These are phyloP conservation scores for Mustela erminea DNA, from an alignment of 2,797 vertebrate genomes.

Conservation along the genomic window DNA sequence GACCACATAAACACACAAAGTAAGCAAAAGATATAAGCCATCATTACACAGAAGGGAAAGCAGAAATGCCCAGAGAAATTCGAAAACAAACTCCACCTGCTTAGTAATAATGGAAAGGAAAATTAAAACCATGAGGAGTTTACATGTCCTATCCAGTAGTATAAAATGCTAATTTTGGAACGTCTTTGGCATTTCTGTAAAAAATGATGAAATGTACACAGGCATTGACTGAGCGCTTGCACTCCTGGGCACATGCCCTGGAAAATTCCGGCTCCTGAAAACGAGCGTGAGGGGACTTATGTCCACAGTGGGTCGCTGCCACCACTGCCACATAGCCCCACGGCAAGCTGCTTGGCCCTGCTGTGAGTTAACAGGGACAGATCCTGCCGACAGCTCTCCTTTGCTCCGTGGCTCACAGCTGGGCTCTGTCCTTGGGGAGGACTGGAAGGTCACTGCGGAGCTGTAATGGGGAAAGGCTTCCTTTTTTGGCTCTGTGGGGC, in stretches of 20 bases:
- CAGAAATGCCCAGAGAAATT: not conserved
- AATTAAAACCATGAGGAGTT: not conserved
- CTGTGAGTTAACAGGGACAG: fast-evolving
- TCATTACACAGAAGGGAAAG: not conserved
- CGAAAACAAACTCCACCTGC: not conserved
- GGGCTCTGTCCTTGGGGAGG: not conserved
- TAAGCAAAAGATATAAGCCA: not conserved
- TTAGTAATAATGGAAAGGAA: not conserved
- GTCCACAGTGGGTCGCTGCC: not conserved
- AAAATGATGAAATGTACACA: not conserved
- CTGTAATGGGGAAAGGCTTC: not conserved
- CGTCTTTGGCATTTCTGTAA: not conserved
- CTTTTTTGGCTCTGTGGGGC: no score
- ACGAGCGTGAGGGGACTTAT: fast-evolving
- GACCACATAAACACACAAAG: not conserved
- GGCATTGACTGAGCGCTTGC: fast-evolving
- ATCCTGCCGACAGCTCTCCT: not conserved
- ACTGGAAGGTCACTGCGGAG: no score
- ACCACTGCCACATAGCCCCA: fast-evolving
- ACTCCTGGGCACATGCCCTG: not conserved
- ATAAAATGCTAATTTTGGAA: not conserved
- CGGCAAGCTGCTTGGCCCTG: no score
- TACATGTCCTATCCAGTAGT: not conserved
- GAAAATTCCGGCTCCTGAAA: not conserved
- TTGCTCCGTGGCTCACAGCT: fast-evolving